Evolutionary conservation across 1,140 invertebrate species (phyloP).

Genomic region (Polyergus mexicanus): DNA sequence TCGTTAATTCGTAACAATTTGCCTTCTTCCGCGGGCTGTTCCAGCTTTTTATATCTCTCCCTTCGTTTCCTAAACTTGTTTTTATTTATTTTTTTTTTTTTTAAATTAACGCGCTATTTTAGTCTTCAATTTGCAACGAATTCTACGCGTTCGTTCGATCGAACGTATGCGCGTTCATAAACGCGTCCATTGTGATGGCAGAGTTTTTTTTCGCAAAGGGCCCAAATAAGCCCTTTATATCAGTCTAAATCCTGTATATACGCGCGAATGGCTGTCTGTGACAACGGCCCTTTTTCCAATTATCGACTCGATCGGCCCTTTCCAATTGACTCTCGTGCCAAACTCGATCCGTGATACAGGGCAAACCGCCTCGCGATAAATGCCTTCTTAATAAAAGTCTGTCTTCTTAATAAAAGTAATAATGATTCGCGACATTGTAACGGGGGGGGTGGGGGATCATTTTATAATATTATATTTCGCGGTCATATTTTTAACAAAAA

Average conservation of each 20-base stretch:
- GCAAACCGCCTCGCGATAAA: slow-evolving; percentile 35
- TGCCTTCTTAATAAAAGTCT: slow-evolving; percentile 45
- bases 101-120: slow-evolving; percentile 38
- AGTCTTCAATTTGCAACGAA: slow-evolving; percentile 34
- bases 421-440: background rate
- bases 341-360: slow-evolving; percentile 61
- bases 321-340: slow-evolving; percentile 36
- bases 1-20: background rate
- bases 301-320: slow-evolving; percentile 73
- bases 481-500: background rate
- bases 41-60: background rate
- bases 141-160: slow-evolving; percentile 20
- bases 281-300: slow-evolving; percentile 76
- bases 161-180: slow-evolving; percentile 53
- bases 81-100: background rate
- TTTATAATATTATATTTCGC: background rate
- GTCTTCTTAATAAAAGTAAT: slow-evolving; percentile 37
- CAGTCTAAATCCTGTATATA: slow-evolving; percentile 64
- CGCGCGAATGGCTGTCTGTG: slow-evolving; percentile 57
- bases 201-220: slow-evolving; percentile 62
- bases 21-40: too few relatives aligned
- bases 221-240: slow-evolving; percentile 75
- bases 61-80: background rate
- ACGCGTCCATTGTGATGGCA: slow-evolving; percentile 55
- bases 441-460: too few relatives aligned